These are phyloP conservation scores for Toxostoma redivivum DNA, from an alignment of 2,113 vertebrate genomes.

Conservation along the genomic window DNA sequence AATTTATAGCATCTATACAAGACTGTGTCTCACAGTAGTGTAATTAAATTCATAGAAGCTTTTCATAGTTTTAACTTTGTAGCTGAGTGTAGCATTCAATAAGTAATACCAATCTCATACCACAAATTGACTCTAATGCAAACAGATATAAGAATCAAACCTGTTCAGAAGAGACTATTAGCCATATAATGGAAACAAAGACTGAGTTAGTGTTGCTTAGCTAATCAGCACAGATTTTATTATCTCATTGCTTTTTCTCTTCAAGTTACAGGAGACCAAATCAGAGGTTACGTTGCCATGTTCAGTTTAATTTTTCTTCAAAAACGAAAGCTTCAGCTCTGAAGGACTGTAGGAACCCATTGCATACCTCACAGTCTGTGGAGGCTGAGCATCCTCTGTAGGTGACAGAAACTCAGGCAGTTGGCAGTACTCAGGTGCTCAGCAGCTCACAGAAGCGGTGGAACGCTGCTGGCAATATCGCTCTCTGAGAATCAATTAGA, in stretches of 20 bases:
- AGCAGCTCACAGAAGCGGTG: background rate
- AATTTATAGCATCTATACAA: constrained; percentile 28
- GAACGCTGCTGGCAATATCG: background rate
- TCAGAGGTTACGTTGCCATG: constrained; percentile 5
- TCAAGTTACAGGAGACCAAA: background rate
- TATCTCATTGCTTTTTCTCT: background rate
- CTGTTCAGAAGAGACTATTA: constrained; percentile 44
- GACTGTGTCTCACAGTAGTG: background rate
- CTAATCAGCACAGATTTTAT: constrained; percentile 44
- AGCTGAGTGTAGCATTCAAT: constrained; percentile 38
- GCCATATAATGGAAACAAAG: constrained; percentile 39
- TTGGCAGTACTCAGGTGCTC: background rate
- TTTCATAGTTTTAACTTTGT: constrained; percentile 50
- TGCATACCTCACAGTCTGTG: background rate
- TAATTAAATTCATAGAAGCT: constrained; percentile 53
- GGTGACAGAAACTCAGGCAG: background rate
- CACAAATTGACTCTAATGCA: constrained; percentile 60
- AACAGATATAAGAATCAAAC: constrained; percentile 57
- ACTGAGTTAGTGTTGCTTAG: constrained; percentile 44
- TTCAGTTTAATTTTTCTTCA: background rate
- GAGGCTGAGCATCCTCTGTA: background rate
- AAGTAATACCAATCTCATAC: constrained; percentile 48
- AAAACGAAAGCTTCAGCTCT: background rate
- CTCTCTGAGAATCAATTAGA: background rate
- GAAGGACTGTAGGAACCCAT: background rate